Evolutionary conservation across 2,113 vertebrate genomes (phyloP), one percentile per base, ranked within the genome.

Genomic region (Vicugna pacos): DNA sequence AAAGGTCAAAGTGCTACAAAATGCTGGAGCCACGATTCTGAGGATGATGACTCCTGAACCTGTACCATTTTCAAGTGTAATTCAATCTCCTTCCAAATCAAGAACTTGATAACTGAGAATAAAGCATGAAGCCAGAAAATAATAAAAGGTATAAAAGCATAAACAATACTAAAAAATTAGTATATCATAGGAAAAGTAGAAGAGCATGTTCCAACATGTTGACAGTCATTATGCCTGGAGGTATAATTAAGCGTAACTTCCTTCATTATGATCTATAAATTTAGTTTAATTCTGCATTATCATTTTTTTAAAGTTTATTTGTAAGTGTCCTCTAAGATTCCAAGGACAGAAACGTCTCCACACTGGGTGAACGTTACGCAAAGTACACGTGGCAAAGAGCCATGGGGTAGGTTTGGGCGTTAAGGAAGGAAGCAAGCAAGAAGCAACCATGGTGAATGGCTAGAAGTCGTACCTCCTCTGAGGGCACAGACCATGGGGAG

Each of bases 241-340:
- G 52, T 7, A n/a, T 20, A 54, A 67, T 48, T n/a, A 58, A 50
- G 2, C 38, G 17, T 42, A 93, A 70, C 64, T 50, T 65, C n/a
- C 16, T 54, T 67, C 38, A 52, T 52, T 30, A 76, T 16, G 10
- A 52, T 86, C 73, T 20, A 19, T 42, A n/a, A 42, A 42, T 42
- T 30, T 32, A 90, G 38, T 85, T 91, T 28, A 38, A 69, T 32
- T 62, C 70, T 91, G 48, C 60, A 52, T 76, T 9, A 77, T 52
- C 60, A n/a, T 38, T 84, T 77, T 35, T 52, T 77, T 6, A 48
- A 82, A 73, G 42, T 52, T 67, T 69, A 8, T 20, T 48, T 84
- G 52, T 75, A 65, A 82, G 64, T 22, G 0, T 35, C 16, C 58
- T 30, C 15, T 65, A 76, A 65, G n/a, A 83, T 8, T 64, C 28